A percentile compares a stretch with the other conserved stretches of the same genome.
These are phyloP conservation scores for Trichogramma dendrolimi DNA, from an alignment of 2,888 invertebrate species.

Conservation along the genomic window DNA sequence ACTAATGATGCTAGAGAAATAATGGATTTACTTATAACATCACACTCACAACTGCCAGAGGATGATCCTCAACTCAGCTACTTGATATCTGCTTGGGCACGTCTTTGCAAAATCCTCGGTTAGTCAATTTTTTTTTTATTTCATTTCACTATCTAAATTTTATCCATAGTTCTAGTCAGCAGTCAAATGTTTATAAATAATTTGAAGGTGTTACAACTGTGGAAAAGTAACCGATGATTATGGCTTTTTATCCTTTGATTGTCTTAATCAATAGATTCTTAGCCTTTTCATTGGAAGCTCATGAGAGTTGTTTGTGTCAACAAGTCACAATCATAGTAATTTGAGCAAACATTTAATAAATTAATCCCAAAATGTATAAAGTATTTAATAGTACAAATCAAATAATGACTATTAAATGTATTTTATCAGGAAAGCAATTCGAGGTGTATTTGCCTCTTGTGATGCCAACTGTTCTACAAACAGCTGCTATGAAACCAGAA, in stretches of 20 bases:
- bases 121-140: conserved; percentile 20
- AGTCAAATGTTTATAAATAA: neutral
- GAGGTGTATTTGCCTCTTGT: conserved; percentile 89
- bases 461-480: conserved; percentile 91
- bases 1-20: conserved; percentile 88
- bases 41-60: conserved; percentile 83
- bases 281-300: conserved; percentile 24
- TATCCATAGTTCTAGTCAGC: neutral
- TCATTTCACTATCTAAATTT: neutral
- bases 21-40: conserved; percentile 89
- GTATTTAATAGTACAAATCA: neutral
- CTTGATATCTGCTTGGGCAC: conserved; percentile 97
- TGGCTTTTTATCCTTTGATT: conserved; percentile 26
- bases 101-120: conserved; percentile 93
- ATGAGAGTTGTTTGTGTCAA: conserved; percentile 25
- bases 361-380: conserved; percentile 16
- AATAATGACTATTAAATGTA: neutral
- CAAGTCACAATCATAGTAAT: conserved; percentile 20
- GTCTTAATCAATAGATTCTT: conserved; percentile 38
- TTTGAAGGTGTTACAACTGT: too few relatives aligned
- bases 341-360: conserved; percentile 26
- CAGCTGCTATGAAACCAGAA: conserved; percentile 90
- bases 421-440: conserved; percentile 67
- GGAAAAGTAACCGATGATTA: too few relatives aligned
- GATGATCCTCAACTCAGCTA: conserved; percentile 97